Evolutionary conservation across 2,113 vertebrate species (phyloP).

Genomic region (Saccopteryx leptura): DNA sequence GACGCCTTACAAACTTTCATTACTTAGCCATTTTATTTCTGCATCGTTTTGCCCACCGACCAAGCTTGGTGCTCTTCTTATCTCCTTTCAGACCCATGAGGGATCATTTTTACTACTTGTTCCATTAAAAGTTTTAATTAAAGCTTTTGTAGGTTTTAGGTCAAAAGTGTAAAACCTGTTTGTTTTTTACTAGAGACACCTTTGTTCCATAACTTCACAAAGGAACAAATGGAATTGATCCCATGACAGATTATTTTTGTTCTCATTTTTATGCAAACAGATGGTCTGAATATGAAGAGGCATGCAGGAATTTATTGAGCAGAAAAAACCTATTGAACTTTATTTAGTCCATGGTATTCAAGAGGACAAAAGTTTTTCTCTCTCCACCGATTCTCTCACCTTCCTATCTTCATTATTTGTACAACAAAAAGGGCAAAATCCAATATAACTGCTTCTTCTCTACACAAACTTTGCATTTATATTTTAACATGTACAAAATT

Average conservation of each 20-base stretch:
- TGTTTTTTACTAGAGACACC: neutral
- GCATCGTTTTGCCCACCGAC: neutral
- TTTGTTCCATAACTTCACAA: conserved; percentile 39
- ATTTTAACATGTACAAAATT: neutral
- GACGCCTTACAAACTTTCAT: neutral
- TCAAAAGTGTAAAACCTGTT: conserved; percentile 15
- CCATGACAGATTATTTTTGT: neutral
- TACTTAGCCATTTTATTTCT: neutral
- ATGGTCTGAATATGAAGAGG: neutral
- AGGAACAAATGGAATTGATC: conserved; percentile 18
- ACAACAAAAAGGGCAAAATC: neutral
- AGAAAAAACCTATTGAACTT: neutral
- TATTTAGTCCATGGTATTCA: neutral
- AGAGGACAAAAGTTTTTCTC: neutral
- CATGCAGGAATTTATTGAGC: neutral
- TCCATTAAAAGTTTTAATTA: neutral
- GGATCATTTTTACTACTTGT: neutral
- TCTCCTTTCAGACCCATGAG: neutral
- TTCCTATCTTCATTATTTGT: neutral
- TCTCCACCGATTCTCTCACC: neutral
- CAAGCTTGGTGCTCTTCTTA: neutral
- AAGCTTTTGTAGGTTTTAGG: conserved; percentile 12
- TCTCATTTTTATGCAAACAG: neutral
- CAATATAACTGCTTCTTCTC: neutral
- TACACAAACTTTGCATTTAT: neutral